Base-by-base conservation (phyloP, 2,888 invertebrate genomes). In the Caenorhabditis wallacei region DNA sequence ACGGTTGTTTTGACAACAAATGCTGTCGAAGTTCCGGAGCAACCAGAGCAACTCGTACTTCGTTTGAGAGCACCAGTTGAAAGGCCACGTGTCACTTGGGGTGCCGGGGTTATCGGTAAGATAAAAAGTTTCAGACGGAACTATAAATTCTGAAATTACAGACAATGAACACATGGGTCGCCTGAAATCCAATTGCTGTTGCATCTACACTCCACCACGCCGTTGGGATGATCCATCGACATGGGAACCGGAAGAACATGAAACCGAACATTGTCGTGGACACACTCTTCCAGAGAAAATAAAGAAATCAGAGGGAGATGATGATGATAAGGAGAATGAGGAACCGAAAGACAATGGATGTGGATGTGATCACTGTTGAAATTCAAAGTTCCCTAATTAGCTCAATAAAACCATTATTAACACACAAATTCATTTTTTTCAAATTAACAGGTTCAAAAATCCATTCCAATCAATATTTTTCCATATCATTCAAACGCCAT, bases 91-190 rank as follows among this genome's bases (percentile, higher is more conserved):
- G 87, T 88, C 64, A 87, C 88, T n/a, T 88, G 87, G 87, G 86
- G 85, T n/a, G 85, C 74, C 18, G 85, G 82, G 56, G 84, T 84
- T 53, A 68, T 88, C 64, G 87, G 88, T 88, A 24, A 57, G 43
- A 18, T 11, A 13, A 40, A 13, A 40, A 30, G 30, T 30, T 30
- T 8, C 8, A 30, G 30, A 30, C 8, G 3, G 30, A 30, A 30
- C 4, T 30, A 2, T 40, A 40, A 2, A 20, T 2, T 48, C 5
- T 8, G 40, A 40, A 2, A 16, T 40, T 40, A 10, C 78, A 88
- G 95, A 89, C 96, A 96, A 92, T 96, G 96, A 1, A 95, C 96
- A 89, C 74, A 82, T 90, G 83, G 91, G 91, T 57, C 87, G 92
- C 20, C 76, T 89, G 75, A 92, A 92, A 85, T 91, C 91, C 24